Percentiles rank a stretch among this genome's conserved stretches.
These are phyloP conservation scores for Tuta absoluta DNA, from an alignment of 2,888 invertebrate species.

Conservation along the genomic window DNA sequence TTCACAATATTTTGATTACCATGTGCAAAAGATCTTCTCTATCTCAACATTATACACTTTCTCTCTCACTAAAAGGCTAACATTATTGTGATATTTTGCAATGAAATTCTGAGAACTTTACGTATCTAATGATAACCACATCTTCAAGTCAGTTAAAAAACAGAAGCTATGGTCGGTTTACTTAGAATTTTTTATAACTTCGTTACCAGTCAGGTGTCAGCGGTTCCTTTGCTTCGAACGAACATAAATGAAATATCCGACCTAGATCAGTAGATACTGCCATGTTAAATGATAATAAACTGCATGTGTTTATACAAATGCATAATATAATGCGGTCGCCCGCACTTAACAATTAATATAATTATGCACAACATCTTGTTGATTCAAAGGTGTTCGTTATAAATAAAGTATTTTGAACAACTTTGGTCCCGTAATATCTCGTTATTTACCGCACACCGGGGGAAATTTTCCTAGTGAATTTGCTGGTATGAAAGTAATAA, in stretches of 20 bases:
- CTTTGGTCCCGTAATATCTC: background rate
- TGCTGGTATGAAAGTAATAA: no score
- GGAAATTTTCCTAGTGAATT: no score
- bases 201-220: background rate
- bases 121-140: no score
- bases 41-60: no score
- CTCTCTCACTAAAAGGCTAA: no score
- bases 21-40: no score
- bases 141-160: no score
- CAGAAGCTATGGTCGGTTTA: background rate
- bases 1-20: no score
- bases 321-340: slow-evolving; percentile 6
- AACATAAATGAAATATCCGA: slow-evolving; percentile 9
- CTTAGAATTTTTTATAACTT: background rate
- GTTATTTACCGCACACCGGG: background rate
- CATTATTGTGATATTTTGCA: no score
- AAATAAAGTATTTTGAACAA: background rate
- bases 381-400: slow-evolving; percentile 8
- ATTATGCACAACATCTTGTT: slow-evolving; percentile 12
- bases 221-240: background rate
- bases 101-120: no score
- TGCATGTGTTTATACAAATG: slow-evolving; percentile 6
- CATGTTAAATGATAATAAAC: slow-evolving; percentile 16
- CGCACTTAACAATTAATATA: slow-evolving; percentile 15
- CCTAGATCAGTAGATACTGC: slow-evolving; percentile 7